Percentiles rank a stretch among this genome's conserved stretches.
These are phyloP conservation scores for Hedychridium roseum DNA, from an alignment of 2,888 invertebrate species.

Conservation along the genomic window DNA sequence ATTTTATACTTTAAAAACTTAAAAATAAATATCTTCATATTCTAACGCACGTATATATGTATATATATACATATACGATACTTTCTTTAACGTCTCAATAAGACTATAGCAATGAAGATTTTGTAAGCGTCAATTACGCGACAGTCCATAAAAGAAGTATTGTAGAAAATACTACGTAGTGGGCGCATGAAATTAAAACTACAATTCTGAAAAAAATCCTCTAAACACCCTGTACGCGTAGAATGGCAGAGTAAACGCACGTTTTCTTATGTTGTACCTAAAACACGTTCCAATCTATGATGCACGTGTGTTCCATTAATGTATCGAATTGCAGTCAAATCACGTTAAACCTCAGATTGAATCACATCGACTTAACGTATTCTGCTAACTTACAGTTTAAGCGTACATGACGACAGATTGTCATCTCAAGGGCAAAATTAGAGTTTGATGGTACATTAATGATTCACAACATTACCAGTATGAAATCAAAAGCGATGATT, in stretches of 20 bases:
- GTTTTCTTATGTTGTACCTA: not conserved
- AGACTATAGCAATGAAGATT: conserved; percentile 31
- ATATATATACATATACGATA: conserved; percentile 58
- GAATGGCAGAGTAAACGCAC: conserved; percentile 16
- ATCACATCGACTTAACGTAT: too few species aligned
- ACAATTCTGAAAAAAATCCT: conserved; percentile 10
- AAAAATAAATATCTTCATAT: conserved; percentile 57
- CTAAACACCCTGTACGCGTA: conserved; percentile 17
- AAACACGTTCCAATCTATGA: conserved; percentile 26
- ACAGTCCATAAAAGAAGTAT: conserved; percentile 33
- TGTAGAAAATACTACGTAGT: conserved; percentile 31
- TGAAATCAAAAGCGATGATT: conserved; percentile 13
- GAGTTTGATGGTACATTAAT: conserved; percentile 13
- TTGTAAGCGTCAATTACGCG: conserved; percentile 20
- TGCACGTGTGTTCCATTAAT: conserved; percentile 24
- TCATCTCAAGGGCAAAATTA: conserved; percentile 25
- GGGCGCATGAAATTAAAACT: conserved; percentile 5
- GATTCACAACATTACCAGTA: too few species aligned
- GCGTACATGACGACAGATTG: too few species aligned
- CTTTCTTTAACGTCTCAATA: conserved; percentile 55
- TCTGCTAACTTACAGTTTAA: too few species aligned
- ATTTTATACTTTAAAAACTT: conserved; percentile 56
- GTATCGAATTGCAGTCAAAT: conserved; percentile 52
- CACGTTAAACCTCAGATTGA: conserved; percentile 26
- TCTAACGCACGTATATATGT: conserved; percentile 55